Evolutionary conservation across 2,888 invertebrate species (phyloP), one percentile per base, ranked within the genome.

Genomic region (Drosophila setosimentum): DNA sequence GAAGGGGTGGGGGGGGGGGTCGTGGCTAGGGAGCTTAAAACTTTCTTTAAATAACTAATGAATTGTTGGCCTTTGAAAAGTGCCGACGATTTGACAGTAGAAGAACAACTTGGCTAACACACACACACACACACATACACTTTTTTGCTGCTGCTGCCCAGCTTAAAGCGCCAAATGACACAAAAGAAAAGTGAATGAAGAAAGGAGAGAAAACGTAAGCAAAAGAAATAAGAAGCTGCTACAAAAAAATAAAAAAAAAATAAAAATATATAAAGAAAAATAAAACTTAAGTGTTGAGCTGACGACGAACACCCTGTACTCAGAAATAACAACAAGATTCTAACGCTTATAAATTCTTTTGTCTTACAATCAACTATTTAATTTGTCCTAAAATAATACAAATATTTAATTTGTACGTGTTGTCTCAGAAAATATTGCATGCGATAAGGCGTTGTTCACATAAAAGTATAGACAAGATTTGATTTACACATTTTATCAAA

Each of bases 1-100:
- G 60, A 66, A 1, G 3, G 3, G 21, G 7, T 3, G 7, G 7
- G 13, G 42, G 13, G 60, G 58, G 16, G 2, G 27, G 10, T 18
- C 29, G 29, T 7, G 54, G 24, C 13, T 29, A 13, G 10, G 5
- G 21, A 37, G 60, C 18, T 24, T 24, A 58, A 76, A 79, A 79
- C 61, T 81, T 87, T 87, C 70, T 63, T 81, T 83, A 83, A 84
- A 84, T 89, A 87, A 76, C 84, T 82, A 89, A 84, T 84, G 89
- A 89, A 83, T 79, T 83, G 62, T 83, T 69, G 75, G 72, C 86
- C 86, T 87, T 83, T 83, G 80, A 82, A 82, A 78, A 70, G 64
- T 63, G 78, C 80, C 78, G 84, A 73, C 61, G 5, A 54, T 61
- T 82, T 78, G 78, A 76, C 67, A 60, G 49, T 66, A 72, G 55